phyloP scores from a whole-genome alignment of 2,888 invertebrate species.

The Macaria liturata region DNA sequence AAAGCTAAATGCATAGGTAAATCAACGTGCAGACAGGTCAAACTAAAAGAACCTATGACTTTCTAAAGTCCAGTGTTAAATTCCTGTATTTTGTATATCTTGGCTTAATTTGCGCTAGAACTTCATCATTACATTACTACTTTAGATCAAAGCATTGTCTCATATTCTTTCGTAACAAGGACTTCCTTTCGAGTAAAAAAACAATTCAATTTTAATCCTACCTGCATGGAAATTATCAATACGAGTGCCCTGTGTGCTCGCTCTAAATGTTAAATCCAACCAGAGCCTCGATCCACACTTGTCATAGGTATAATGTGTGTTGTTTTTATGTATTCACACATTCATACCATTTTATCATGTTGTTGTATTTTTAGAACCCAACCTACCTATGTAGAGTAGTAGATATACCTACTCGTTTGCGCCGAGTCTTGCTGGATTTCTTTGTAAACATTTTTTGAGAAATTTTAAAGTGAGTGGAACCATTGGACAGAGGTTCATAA shows the following conservation, averaged over 20 bases:
- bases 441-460: constrained; percentile 66
- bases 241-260: not conserved
- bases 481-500: constrained; percentile 26
- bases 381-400: constrained; percentile 32
- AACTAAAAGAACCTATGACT: constrained; percentile 21
- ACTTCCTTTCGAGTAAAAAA: too few species aligned
- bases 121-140: too few species aligned
- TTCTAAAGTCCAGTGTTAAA: constrained; percentile 24
- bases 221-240: too few species aligned
- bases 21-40: constrained; percentile 14
- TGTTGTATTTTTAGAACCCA: constrained; percentile 77
- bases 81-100: constrained; percentile 16
- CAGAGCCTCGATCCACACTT: constrained; percentile 66
- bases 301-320: constrained; percentile 65
- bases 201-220: too few species aligned
- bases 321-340: constrained; percentile 67
- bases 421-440: constrained; percentile 64
- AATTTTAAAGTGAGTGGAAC: constrained; percentile 35
- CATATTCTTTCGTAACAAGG: too few species aligned
- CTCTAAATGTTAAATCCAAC: constrained; percentile 49
- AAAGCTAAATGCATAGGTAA: constrained; percentile 2
- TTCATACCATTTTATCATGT: constrained; percentile 76
- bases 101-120: constrained; percentile 1
- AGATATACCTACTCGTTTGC: constrained; percentile 49
- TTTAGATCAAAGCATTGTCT: too few species aligned